These are phyloP conservation scores for Argyrosomus japonicus DNA, from an alignment of 2,113 vertebrate genomes.

Conservation along the genomic window DNA sequence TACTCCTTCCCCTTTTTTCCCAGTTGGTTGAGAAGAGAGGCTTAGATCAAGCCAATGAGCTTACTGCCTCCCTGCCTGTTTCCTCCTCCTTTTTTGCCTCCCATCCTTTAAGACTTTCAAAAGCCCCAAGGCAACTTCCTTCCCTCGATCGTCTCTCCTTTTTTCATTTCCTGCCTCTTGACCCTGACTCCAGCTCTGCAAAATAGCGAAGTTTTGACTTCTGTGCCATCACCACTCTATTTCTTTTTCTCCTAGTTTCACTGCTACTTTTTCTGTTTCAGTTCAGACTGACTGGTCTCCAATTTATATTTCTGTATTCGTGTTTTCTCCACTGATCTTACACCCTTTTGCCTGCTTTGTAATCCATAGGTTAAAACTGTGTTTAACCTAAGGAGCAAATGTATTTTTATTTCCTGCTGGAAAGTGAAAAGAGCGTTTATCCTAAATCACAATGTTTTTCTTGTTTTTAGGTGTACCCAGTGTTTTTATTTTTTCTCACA, in stretches of 20 bases:
- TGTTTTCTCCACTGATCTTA: constrained; percentile 1
- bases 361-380: not conserved
- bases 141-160: constrained; percentile 26
- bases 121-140: constrained; percentile 50
- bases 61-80: constrained; percentile 41
- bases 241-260: constrained; percentile 9
- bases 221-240: constrained; percentile 18
- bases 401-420: not conserved
- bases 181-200: constrained; percentile 47
- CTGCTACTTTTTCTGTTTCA: constrained; percentile 10
- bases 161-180: constrained; percentile 58
- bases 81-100: constrained; percentile 37
- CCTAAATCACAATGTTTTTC: not conserved
- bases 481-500: not conserved
- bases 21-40: constrained; percentile 48
- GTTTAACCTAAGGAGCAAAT: not conserved
- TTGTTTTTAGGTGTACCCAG: not conserved
- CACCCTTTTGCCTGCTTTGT: not conserved
- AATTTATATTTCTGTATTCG: constrained; percentile 1
- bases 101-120: constrained; percentile 53
- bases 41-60: constrained; percentile 60
- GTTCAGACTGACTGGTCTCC: not conserved
- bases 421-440: not conserved
- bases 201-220: constrained; percentile 43
- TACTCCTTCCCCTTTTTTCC: constrained; percentile 35